These are phyloP conservation scores for Bubalus kerabau DNA, from an alignment of 2,113 vertebrate species.

Conservation along the genomic window DNA sequence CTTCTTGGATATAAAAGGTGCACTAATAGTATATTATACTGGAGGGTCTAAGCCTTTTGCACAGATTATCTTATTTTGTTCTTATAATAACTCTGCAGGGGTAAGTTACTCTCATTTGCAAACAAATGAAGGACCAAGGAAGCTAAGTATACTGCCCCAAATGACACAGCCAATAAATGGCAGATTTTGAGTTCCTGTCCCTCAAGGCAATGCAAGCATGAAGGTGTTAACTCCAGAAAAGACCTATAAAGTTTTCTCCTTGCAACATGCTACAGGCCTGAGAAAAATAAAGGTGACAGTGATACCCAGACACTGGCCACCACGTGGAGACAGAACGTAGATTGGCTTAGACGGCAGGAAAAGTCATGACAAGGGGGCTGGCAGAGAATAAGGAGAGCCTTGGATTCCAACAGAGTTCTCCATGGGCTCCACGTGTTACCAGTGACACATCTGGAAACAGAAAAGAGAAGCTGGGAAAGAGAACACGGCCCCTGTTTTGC, in stretches of 20 bases:
- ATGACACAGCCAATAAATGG: neutral
- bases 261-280: neutral
- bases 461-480: neutral
- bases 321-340: neutral
- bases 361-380: neutral
- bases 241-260: neutral
- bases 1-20: neutral
- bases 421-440: neutral
- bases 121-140: neutral
- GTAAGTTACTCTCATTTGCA: neutral
- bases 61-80: neutral
- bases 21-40: accelerated
- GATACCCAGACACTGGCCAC: neutral
- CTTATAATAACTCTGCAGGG: neutral
- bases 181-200: neutral
- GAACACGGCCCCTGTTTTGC: neutral
- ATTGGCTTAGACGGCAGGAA: neutral
- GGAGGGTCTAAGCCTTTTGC: neutral
- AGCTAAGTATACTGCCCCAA: neutral
- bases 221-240: neutral
- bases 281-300: neutral
- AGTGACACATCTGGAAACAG: neutral
- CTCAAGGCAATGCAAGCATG: neutral
- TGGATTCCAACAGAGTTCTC: neutral
- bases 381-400: neutral